Evolutionary conservation across 2,113 vertebrate species (phyloP).

Genomic region (Prunella himalayana): DNA sequence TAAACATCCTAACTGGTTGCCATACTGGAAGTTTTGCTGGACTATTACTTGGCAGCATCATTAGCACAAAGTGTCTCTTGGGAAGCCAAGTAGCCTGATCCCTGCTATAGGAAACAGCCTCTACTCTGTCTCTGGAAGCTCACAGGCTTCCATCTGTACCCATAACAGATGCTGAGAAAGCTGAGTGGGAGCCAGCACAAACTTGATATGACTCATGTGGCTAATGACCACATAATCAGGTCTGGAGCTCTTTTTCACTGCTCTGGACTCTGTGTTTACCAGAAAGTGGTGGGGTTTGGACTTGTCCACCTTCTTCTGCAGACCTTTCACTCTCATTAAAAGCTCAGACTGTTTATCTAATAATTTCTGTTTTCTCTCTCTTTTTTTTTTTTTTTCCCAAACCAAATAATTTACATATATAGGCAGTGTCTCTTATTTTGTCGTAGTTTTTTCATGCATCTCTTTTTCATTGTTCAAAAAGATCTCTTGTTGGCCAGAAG

Average conservation of each 20-base stretch:
- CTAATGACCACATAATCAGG: not conserved
- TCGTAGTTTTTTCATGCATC: not conserved
- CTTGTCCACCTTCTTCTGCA: not conserved
- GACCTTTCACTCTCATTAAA: not conserved
- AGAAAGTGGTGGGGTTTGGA: not conserved
- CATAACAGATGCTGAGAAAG: not conserved
- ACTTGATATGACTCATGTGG: not conserved
- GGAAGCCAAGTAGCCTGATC: not conserved
- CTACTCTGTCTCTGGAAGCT: not conserved
- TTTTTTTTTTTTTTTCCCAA: too few relatives aligned
- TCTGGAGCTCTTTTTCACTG: not conserved
- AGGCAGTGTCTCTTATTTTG: not conserved
- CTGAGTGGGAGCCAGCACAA: not conserved
- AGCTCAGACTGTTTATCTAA: not conserved
- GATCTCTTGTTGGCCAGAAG: not conserved
- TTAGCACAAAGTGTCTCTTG: not conserved
- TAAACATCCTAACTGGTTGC: not conserved
- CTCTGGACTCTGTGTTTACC: not conserved
- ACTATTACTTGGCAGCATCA: not conserved
- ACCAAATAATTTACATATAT: not conserved
- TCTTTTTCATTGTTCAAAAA: not conserved
- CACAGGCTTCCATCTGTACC: not conserved
- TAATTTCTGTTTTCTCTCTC: not conserved
- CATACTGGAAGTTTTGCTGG: not conserved
- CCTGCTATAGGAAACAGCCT: not conserved